A percentile compares a stretch with the other conserved stretches of the same genome.
These are phyloP conservation scores for Porphyrio hochstetteri DNA, from an alignment of 2,113 vertebrate genomes.

Conservation along the genomic window DNA sequence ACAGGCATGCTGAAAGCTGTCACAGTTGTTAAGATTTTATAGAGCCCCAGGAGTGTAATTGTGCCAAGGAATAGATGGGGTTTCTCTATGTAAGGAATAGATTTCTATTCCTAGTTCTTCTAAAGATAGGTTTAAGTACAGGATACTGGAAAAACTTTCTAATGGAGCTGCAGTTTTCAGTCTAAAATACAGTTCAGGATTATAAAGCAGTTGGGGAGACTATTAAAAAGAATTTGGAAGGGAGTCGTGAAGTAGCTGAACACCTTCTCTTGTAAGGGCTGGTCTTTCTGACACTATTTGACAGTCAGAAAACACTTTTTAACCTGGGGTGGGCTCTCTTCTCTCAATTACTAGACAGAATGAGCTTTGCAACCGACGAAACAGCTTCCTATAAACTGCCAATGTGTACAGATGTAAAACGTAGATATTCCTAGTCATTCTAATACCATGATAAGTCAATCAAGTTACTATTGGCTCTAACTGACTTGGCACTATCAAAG, in stretches of 20 bases:
- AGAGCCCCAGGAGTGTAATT: not conserved
- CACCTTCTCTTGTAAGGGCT: not conserved
- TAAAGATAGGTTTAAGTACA: not conserved
- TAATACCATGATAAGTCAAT: constrained; percentile 36
- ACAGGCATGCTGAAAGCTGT: not conserved
- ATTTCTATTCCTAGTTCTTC: not conserved
- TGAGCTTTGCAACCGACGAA: not conserved
- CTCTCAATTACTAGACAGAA: not conserved
- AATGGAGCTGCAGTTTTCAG: not conserved
- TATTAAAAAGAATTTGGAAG: no score
- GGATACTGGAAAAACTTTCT: not conserved
- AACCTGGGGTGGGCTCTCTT: not conserved
- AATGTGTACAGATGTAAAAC: not conserved
- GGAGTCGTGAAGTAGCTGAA: not conserved
- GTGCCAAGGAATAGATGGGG: not conserved
- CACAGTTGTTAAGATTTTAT: not conserved
- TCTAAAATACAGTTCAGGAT: not conserved
- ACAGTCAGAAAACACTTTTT: not conserved
- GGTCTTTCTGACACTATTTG: not conserved
- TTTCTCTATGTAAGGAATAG: not conserved
- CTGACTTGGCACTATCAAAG: constrained; percentile 1
- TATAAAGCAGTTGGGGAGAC: not conserved
- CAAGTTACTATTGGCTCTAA: constrained; percentile 54
- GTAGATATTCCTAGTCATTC: not conserved
- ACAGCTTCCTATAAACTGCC: not conserved